These are phyloP conservation scores for Sebastes kiyomatsui DNA, from an alignment of 2,797 vertebrate genomes.

Conservation along the genomic window DNA sequence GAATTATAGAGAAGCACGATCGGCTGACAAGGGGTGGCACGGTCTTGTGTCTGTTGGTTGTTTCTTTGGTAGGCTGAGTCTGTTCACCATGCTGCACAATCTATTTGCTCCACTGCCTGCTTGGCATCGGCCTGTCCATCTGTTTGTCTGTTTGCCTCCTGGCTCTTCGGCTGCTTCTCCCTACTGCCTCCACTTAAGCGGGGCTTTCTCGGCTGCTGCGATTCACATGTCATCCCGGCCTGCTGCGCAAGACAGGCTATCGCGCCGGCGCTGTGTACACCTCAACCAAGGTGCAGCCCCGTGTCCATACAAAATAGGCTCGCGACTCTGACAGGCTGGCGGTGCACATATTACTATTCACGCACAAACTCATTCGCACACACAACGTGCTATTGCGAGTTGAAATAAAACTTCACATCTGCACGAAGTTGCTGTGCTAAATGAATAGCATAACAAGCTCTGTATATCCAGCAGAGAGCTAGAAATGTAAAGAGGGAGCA, in stretches of 20 bases:
- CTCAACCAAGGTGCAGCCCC: conserved; percentile 59
- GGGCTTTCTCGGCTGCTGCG: conserved; percentile 74
- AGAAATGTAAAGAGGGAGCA: conserved; percentile 57
- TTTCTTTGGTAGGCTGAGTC: conserved; percentile 77
- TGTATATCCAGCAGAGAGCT: conserved; percentile 37
- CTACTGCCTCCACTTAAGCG: conserved; percentile 77
- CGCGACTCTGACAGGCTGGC: conserved; percentile 63
- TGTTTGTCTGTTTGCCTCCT: conserved; percentile 82
- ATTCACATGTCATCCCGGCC: conserved; percentile 79
- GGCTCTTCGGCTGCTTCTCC: conserved; percentile 75
- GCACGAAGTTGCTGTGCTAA: conserved; percentile 39
- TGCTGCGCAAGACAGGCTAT: conserved; percentile 74
- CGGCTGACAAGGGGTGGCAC: conserved; percentile 65
- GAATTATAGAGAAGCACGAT: conserved; percentile 74
- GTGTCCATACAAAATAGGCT: conserved; percentile 71
- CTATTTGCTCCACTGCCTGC: conserved; percentile 81
- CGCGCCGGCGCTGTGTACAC: conserved; percentile 57
- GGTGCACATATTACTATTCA: conserved; percentile 61
- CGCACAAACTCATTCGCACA: conserved; percentile 34
- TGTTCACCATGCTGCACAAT: conserved; percentile 81
- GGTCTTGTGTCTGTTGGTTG: conserved; percentile 75
- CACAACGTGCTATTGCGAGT: conserved; percentile 32
- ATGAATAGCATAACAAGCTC: conserved; percentile 48
- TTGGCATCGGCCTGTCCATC: conserved; percentile 84
- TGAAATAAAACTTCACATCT: conserved; percentile 50